Percentiles rank a stretch among this genome's conserved stretches.
Conservation (phyloP, 2,888 invertebrate genomes). For the Iselma pallidipennis region DNA sequence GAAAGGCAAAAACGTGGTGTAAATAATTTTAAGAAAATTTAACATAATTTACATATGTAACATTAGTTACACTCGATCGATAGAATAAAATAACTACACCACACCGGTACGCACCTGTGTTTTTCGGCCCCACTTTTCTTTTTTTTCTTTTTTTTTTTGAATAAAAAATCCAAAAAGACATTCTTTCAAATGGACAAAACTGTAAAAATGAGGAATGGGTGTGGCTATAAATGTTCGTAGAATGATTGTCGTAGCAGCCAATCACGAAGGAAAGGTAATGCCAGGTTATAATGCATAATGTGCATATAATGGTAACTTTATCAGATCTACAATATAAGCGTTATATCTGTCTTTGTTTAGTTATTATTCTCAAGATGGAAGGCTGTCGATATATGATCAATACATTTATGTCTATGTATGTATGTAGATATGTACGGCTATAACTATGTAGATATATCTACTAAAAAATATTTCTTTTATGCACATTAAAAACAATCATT, state of each 20-base stretch:
- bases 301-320: slow-evolving; percentile 52
- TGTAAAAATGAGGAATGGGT: slow-evolving; percentile 50
- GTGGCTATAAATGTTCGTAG: slow-evolving; percentile 53
- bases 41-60: slow-evolving; percentile 53
- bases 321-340: slow-evolving; percentile 43
- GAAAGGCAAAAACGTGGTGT: slow-evolving; percentile 35
- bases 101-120: slow-evolving; percentile 45
- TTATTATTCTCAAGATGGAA: slow-evolving; percentile 56
- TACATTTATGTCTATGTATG: slow-evolving; percentile 38
- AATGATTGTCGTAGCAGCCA: slow-evolving; percentile 56
- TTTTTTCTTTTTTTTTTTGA: neutral
- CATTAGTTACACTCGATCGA: slow-evolving; percentile 50
- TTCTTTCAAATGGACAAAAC: slow-evolving; percentile 37
- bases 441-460: neutral
- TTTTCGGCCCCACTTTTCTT: slow-evolving; percentile 32
- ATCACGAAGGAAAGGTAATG: slow-evolving; percentile 56
- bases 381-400: slow-evolving; percentile 54
- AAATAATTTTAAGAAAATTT: slow-evolving; percentile 48
- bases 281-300: slow-evolving; percentile 56
- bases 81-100: slow-evolving; percentile 22
- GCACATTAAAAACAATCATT: too few relatives aligned
- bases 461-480: neutral
- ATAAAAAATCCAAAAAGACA: neutral
- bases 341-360: slow-evolving; percentile 47
- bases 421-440: neutral